Evolutionary conservation across 2,888 invertebrate genomes (phyloP).

Genomic region (Pyrocoelia pectoralis): DNA sequence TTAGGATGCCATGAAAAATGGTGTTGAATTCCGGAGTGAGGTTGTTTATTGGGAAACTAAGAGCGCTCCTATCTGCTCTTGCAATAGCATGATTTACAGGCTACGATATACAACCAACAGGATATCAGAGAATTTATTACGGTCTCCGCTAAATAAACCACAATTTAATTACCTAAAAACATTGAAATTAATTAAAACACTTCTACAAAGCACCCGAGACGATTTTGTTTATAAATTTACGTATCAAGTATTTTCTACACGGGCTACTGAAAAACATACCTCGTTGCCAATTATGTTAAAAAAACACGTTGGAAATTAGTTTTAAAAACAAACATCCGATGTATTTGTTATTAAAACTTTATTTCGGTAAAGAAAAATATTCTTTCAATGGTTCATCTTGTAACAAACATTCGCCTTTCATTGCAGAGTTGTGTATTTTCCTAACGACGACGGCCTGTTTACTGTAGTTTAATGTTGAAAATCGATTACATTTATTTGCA

Average conservation of each 20-base stretch:
- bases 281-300: no score
- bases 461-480: no score
- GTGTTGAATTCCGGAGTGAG: constrained; percentile 53
- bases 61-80: constrained; percentile 56
- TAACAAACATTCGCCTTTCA: no score
- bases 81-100: constrained; percentile 57
- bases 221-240: constrained; percentile 1
- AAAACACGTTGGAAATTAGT: no score
- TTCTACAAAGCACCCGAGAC: constrained; percentile 1
- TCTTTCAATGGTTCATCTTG: no score
- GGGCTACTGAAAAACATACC: no score
- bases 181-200: constrained; percentile 51
- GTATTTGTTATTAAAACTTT: no score
- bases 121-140: constrained; percentile 52
- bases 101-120: constrained; percentile 52
- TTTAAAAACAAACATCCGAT: no score
- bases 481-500: no score
- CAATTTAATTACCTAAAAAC: constrained; percentile 54
- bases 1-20: constrained; percentile 54
- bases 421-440: no score
- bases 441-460: no score
- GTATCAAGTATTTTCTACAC: not conserved
- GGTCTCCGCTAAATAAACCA: constrained; percentile 50
- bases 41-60: constrained; percentile 57
- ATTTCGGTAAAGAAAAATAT: no score